Base-by-base conservation (phyloP, 2,888 invertebrate genomes). In the Dione vanillae region DNA sequence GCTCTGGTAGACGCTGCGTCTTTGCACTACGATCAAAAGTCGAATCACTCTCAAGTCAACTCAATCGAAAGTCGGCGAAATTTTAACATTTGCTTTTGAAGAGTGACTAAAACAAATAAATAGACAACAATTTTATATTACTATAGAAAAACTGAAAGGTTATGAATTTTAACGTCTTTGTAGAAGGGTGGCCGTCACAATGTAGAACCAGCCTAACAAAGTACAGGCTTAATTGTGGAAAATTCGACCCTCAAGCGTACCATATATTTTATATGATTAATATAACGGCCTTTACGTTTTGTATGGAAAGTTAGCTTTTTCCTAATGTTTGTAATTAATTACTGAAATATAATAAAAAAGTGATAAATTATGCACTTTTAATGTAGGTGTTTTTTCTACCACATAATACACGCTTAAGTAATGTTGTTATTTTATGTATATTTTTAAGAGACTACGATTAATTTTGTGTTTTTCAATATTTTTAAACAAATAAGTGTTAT, bases 201-300 rank as follows among this genome's bases (percentile, higher is more conserved):
- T 64, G 37, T 37, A 40, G 9, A 49, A 49, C 49, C 27, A 49
- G 37, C 64, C 49, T 64, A 19, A 64, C 37, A 37, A 12, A 35
- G n/a, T 43, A 35, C 19, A 64, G 45, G 40, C 40, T 68, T 75
- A 75, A 76, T 73, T 69, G 62, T 47, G 45, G 64, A 72, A 76
- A 76, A 74, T 76, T 77, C 74, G 73, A 69, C 74, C 72, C 52
- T 64, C 52, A 66, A 41, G 73, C 72, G 65, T 78, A 77, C 76
- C 77, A 73, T 78, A 78, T 78, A 76, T 78, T 78, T 70, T 77
- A 74, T 74, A 75, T 80, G 79, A 81, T 81, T 81, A 77, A 78
- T 78, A 77, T 71, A 73, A 76, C 71, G 54, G 68, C 71, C 35
- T 58, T 74, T 65, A 74, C 75, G 75, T 76, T 49, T 75, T 72